These are phyloP conservation scores for Pollimyrus isidori DNA, from an alignment of 2,113 vertebrate species.

Conservation along the genomic window DNA sequence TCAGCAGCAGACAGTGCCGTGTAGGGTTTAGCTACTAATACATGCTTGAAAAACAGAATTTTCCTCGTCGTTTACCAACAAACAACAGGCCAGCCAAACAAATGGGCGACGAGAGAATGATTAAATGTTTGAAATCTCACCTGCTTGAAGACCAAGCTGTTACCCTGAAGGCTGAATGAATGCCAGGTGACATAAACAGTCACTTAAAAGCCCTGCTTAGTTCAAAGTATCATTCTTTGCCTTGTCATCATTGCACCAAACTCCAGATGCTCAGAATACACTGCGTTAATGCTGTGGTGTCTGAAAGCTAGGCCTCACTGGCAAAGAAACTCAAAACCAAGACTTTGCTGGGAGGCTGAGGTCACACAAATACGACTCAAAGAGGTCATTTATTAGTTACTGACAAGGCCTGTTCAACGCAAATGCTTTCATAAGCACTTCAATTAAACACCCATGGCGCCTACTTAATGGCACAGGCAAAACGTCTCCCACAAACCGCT, in stretches of 20 bases:
- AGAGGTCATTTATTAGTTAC: not conserved
- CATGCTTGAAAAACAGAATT: constrained; percentile 5
- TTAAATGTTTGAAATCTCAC: not conserved
- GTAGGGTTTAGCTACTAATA: not conserved
- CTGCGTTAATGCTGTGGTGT: not conserved
- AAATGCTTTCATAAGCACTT: not conserved
- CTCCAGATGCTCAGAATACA: not conserved
- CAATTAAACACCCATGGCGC: not conserved
- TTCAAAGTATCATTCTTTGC: not conserved
- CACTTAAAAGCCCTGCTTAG: not conserved
- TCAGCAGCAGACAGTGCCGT: not conserved
- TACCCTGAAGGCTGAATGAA: not conserved
- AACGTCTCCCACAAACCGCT: not conserved
- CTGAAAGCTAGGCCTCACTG: not conserved
- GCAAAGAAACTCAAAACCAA: not conserved
- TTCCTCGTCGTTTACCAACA: not conserved
- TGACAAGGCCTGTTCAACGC: not conserved
- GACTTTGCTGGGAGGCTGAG: not conserved
- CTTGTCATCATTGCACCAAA: not conserved
- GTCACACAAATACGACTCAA: not conserved
- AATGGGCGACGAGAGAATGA: not conserved
- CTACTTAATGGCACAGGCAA: not conserved
- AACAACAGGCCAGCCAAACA: not conserved
- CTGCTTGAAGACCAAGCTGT: not conserved
- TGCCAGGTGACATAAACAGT: not conserved